These are phyloP conservation scores for Halichoeres trimaculatus DNA, from an alignment of 2,113 vertebrate species.

Conservation along the genomic window DNA sequence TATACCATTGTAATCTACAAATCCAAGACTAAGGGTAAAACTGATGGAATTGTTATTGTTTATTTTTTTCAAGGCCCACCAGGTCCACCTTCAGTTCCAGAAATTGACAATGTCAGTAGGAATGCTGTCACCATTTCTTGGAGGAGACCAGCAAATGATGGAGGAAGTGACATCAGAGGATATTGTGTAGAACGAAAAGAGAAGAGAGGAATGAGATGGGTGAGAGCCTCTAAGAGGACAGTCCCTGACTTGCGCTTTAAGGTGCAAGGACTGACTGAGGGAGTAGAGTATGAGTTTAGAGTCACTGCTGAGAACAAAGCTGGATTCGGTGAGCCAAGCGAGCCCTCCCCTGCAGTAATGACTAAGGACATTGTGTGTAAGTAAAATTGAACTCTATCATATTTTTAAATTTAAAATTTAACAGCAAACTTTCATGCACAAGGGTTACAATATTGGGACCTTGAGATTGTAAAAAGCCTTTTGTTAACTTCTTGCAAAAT, in stretches of 20 bases:
- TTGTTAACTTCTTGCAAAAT: background rate
- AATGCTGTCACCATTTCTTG: slow-evolving; percentile 92
- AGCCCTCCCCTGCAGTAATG: slow-evolving; percentile 87
- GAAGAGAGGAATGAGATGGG: slow-evolving; percentile 95
- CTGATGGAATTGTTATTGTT: slow-evolving; percentile 1
- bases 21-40: background rate
- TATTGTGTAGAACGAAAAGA: slow-evolving; percentile 95
- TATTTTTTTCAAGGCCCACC: slow-evolving; percentile 81
- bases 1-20: background rate
- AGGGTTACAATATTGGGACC: too few relatives aligned
- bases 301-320: slow-evolving; percentile 98
- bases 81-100: slow-evolving; percentile 94
- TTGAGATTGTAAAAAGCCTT: background rate
- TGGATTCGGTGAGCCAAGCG: slow-evolving; percentile 95
- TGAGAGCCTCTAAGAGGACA: slow-evolving; percentile 93
- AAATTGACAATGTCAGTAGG: slow-evolving; percentile 92
- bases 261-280: slow-evolving; percentile 93
- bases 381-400: slow-evolving; percentile 64
- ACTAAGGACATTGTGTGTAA: slow-evolving; percentile 96
- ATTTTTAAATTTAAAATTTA: too few relatives aligned
- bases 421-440: too few relatives aligned
- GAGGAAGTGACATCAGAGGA: slow-evolving; percentile 97
- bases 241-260: slow-evolving; percentile 96
- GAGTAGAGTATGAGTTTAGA: slow-evolving; percentile 96
- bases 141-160: slow-evolving; percentile 93